Evolutionary conservation across 1,140 invertebrate species (phyloP).

Genomic region (Plodia interpunctella): DNA sequence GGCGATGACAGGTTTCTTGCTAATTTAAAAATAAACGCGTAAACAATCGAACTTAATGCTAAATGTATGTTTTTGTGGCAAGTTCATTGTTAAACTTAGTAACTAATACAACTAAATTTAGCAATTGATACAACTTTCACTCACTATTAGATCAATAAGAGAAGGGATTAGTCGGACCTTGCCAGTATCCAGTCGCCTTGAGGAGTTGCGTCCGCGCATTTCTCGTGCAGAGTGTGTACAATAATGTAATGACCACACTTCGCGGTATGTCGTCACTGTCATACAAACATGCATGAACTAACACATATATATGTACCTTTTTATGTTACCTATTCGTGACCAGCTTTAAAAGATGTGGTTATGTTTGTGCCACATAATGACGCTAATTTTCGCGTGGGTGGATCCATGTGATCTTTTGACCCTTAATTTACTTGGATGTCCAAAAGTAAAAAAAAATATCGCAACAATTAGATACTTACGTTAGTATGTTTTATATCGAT

Average conservation of each 20-base stretch:
- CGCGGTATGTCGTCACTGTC: conserved; percentile 18
- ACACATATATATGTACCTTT: too few relatives aligned
- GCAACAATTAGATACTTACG: too few relatives aligned
- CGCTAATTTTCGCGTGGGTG: neutral
- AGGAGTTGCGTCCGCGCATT: conserved; percentile 35
- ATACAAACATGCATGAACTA: conserved; percentile 21
- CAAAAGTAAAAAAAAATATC: conserved; percentile 23
- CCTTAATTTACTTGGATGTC: neutral
- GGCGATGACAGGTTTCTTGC: neutral
- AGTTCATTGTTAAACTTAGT: conserved; percentile 10
- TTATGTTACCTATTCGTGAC: too few relatives aligned
- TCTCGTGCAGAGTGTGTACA: conserved; percentile 5
- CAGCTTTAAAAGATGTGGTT: neutral
- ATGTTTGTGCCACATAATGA: neutral
- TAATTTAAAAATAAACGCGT: neutral
- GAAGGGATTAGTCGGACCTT: conserved; percentile 64
- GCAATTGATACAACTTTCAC: conserved; percentile 49
- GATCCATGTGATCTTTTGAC: neutral
- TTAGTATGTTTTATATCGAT: too few relatives aligned
- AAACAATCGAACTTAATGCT: neutral
- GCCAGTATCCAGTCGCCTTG: conserved; percentile 57
- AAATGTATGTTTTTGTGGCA: too few relatives aligned
- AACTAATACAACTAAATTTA: neutral
- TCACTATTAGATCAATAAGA: conserved; percentile 43
- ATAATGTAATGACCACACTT: conserved; percentile 16